A percentile compares a stretch with the other conserved stretches of the same genome.
Evolutionary conservation across 23 tunicate genomes (phyloP).

Genomic region (Clavelina lepadiformis): DNA sequence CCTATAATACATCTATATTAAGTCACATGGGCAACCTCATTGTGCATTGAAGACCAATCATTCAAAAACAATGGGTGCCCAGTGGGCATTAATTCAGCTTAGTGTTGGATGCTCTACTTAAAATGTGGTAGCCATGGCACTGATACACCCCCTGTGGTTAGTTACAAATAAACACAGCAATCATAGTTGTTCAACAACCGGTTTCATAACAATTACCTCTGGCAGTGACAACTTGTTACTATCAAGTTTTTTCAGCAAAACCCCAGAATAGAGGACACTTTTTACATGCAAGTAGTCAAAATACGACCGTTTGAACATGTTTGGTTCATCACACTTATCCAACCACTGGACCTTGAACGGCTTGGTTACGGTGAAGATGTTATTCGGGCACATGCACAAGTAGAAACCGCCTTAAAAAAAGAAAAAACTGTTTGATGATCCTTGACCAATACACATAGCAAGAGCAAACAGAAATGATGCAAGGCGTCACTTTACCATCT

Average conservation of each 20-base stretch:
- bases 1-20: no score
- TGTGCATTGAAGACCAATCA: no score
- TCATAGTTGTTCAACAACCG: no score
- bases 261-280: constrained; percentile 76
- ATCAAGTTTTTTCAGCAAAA: constrained; percentile 63
- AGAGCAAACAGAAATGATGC: neutral
- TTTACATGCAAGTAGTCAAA: constrained; percentile 82
- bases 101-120: no score
- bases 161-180: no score
- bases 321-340: constrained; percentile 58
- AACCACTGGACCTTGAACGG: constrained; percentile 90
- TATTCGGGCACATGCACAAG: constrained; percentile 81
- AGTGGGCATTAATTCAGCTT: neutral
- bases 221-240: constrained; percentile 40
- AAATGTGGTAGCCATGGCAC: no score
- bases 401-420: constrained; percentile 76
- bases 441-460: neutral
- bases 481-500: constrained; percentile 49
- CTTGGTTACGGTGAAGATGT: constrained; percentile 65
- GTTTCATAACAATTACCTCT: constrained; percentile 49
- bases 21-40: no score
- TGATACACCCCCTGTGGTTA: no score
- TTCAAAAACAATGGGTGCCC: no score
- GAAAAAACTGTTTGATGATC: neutral
- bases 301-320: constrained; percentile 79